These are phyloP conservation scores for Drosophila rellima DNA, from an alignment of 2,888 invertebrate species.

Conservation along the genomic window DNA sequence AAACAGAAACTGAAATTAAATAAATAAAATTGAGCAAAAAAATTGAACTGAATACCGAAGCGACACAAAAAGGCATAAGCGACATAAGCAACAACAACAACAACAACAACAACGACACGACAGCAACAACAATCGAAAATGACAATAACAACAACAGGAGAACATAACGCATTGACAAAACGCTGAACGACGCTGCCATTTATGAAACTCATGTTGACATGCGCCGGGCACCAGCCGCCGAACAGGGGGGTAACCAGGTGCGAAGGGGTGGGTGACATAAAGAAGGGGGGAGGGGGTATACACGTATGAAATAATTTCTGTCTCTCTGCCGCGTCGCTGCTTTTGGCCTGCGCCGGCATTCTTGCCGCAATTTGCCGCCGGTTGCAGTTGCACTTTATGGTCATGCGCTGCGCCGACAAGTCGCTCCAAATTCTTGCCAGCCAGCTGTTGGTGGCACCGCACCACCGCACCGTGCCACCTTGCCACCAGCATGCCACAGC, in stretches of 20 bases:
- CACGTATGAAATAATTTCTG: constrained; percentile 83
- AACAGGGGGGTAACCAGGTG: not conserved
- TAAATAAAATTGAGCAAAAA: constrained; percentile 56
- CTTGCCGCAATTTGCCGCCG: constrained; percentile 72
- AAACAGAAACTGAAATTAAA: constrained; percentile 50
- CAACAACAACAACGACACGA: constrained; percentile 50
- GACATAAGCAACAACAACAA: constrained; percentile 37
- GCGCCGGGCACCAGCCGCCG: constrained; percentile 69
- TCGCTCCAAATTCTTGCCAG: constrained; percentile 80
- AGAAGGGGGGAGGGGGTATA: not conserved
- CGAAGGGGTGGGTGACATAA: not conserved
- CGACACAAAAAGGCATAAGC: constrained; percentile 70
- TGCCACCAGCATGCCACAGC: constrained; percentile 13
- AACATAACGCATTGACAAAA: constrained; percentile 76
- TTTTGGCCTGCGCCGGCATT: constrained; percentile 80
- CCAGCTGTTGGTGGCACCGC: constrained; percentile 18
- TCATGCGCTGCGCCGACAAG: constrained; percentile 72
- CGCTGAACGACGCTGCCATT: constrained; percentile 70
- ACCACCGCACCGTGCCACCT: not conserved
- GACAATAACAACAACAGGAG: constrained; percentile 48
- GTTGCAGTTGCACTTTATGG: constrained; percentile 66
- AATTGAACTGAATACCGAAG: constrained; percentile 74
- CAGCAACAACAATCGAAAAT: constrained; percentile 30
- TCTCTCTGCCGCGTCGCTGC: constrained; percentile 46
- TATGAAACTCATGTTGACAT: constrained; percentile 80